These are phyloP conservation scores for Cataglyphis albicans DNA, from an alignment of 2,888 invertebrate species.

Conservation along the genomic window DNA sequence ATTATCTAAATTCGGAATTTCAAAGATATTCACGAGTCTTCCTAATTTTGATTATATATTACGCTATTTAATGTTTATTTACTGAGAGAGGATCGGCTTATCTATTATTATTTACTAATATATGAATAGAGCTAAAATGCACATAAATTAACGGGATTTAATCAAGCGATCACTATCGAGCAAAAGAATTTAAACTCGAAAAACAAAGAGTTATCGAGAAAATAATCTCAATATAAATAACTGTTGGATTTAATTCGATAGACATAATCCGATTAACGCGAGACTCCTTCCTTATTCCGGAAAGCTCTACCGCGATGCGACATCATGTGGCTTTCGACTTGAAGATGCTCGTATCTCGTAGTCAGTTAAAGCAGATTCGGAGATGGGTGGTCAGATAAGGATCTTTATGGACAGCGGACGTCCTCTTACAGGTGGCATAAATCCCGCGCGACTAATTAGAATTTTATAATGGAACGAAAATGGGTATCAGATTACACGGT, in stretches of 20 bases:
- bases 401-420: slow-evolving; percentile 62
- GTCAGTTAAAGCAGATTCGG: slow-evolving; percentile 58
- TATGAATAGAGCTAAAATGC: neutral
- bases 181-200: slow-evolving; percentile 1
- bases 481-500: slow-evolving; percentile 59
- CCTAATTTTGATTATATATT: slow-evolving; percentile 3
- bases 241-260: slow-evolving; percentile 48
- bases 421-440: slow-evolving; percentile 63
- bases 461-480: slow-evolving; percentile 65
- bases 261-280: slow-evolving; percentile 59
- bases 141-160: slow-evolving; percentile 29
- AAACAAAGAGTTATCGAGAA: slow-evolving; percentile 41
- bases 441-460: slow-evolving; percentile 65
- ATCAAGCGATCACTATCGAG: slow-evolving; percentile 12
- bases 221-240: slow-evolving; percentile 52
- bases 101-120: slow-evolving; percentile 9
- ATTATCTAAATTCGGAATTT: neutral
- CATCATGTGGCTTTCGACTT: slow-evolving; percentile 21
- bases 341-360: slow-evolving; percentile 22
- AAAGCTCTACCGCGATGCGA: slow-evolving; percentile 49
- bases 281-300: slow-evolving; percentile 48
- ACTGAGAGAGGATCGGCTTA: slow-evolving; percentile 16
- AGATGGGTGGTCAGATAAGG: slow-evolving; percentile 66
- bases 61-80: neutral
- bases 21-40: neutral